Percentiles rank a stretch among this genome's conserved stretches.
phyloP scores from a whole-genome alignment of 35 echinoderm and acorn worm species.

The Stichopus chloronotus region DNA sequence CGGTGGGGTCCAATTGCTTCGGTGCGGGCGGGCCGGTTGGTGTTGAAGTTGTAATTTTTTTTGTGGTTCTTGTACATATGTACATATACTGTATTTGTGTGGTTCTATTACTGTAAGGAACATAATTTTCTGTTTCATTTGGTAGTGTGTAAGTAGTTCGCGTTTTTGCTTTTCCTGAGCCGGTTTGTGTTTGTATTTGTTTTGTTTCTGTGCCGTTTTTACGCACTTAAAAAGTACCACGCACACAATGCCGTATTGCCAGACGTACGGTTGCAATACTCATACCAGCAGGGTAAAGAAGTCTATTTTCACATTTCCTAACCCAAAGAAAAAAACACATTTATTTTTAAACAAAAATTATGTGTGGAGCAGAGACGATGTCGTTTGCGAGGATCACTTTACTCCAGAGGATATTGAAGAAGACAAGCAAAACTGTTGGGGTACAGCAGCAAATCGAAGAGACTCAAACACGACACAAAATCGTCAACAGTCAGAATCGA shows the following conservation, averaged over 20 bases:
- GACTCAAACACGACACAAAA: neutral
- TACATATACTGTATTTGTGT: too few relatives aligned
- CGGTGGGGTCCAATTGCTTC: too few relatives aligned
- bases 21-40: too few relatives aligned
- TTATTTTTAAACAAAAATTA: slow-evolving; percentile 9
- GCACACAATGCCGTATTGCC: slow-evolving; percentile 1
- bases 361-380: neutral
- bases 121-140: too few relatives aligned
- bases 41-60: too few relatives aligned
- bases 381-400: slow-evolving; percentile 54
- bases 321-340: slow-evolving; percentile 32
- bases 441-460: neutral
- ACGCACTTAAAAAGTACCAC: too few relatives aligned
- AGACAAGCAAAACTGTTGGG: slow-evolving; percentile 54
- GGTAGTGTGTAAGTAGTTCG: too few relatives aligned
- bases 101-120: too few relatives aligned
- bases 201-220: too few relatives aligned
- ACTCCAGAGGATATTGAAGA: neutral
- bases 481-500: neutral
- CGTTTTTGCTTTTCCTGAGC: too few relatives aligned
- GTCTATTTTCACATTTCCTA: slow-evolving; percentile 33
- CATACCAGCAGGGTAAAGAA: slow-evolving; percentile 9
- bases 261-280: neutral
- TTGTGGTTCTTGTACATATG: too few relatives aligned
- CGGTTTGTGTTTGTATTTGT: too few relatives aligned